These are phyloP conservation scores for Mactromeris polynyma DNA, from an alignment of 2,888 invertebrate genomes.

Conservation along the genomic window DNA sequence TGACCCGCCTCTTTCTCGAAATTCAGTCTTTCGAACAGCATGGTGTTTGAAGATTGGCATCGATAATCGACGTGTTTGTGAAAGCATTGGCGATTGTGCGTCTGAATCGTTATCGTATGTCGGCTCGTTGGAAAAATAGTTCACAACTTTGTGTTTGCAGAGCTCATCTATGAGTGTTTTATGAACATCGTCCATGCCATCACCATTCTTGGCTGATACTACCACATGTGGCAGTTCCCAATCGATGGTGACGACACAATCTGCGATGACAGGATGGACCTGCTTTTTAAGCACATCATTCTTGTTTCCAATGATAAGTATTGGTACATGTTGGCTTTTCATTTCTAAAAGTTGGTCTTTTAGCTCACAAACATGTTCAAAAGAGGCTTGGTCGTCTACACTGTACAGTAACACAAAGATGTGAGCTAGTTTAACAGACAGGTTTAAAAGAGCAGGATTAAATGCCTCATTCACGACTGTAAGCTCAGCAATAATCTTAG, in stretches of 20 bases:
- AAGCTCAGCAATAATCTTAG: neutral
- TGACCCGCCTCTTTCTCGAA: neutral
- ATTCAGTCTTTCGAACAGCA: neutral
- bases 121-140: neutral
- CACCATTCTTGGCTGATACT: neutral
- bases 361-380: neutral
- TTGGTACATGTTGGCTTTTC: neutral
- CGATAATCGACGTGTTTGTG: neutral
- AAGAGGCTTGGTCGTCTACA: constrained; percentile 1
- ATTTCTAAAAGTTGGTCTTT: neutral
- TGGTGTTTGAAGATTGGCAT: neutral
- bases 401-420: constrained; percentile 1
- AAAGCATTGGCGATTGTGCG: neutral
- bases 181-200: neutral
- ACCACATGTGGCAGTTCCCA: constrained; percentile 3
- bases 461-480: neutral
- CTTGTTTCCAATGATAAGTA: constrained; percentile 17
- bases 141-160: neutral
- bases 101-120: neutral
- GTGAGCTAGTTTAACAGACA: neutral
- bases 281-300: neutral
- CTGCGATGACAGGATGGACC: constrained; percentile 2
- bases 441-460: neutral
- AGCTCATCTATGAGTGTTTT: neutral
- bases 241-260: constrained; percentile 18